A percentile compares a stretch with the other conserved stretches of the same genome.
phyloP scores from a whole-genome alignment of 2,797 vertebrate genomes.

The Atherinosoma microstoma region DNA sequence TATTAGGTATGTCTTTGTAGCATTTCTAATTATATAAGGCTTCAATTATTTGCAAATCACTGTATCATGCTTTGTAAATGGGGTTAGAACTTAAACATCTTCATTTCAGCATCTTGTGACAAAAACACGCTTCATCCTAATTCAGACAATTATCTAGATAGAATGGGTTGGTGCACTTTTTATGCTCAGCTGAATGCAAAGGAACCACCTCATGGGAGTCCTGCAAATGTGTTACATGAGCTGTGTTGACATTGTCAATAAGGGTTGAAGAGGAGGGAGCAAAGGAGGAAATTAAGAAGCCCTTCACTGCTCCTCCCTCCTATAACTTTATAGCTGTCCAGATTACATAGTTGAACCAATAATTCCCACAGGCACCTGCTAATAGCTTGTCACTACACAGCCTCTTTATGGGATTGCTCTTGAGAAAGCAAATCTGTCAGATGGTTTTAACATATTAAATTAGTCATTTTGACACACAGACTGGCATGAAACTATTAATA shows the following conservation, averaged over 20 bases:
- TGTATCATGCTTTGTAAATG: neutral
- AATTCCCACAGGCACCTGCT: constrained; percentile 60
- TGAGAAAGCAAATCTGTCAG: constrained; percentile 44
- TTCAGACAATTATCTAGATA: neutral
- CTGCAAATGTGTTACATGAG: constrained; percentile 48
- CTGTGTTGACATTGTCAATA: constrained; percentile 59
- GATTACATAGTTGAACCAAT: constrained; percentile 59
- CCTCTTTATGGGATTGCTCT: constrained; percentile 46
- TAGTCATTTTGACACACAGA: too few species aligned
- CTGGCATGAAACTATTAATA: too few species aligned
- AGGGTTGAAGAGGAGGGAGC: constrained; percentile 25
- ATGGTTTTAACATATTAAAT: constrained; percentile 51
- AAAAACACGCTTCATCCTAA: neutral
- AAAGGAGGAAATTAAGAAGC: constrained; percentile 58
- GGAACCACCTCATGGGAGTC: constrained; percentile 3
- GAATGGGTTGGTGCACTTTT: constrained; percentile 8
- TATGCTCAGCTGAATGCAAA: constrained; percentile 11
- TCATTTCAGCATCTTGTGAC: neutral
- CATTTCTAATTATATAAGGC: too few species aligned
- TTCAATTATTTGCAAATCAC: neutral
- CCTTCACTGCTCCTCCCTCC: constrained; percentile 34
- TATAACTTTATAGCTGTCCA: constrained; percentile 53
- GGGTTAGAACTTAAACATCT: neutral
- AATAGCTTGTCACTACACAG: constrained; percentile 60
- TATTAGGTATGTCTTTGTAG: too few species aligned